phyloP scores from a whole-genome alignment of 1,140 invertebrate species.

The Aporrectodea caliginosa region DNA sequence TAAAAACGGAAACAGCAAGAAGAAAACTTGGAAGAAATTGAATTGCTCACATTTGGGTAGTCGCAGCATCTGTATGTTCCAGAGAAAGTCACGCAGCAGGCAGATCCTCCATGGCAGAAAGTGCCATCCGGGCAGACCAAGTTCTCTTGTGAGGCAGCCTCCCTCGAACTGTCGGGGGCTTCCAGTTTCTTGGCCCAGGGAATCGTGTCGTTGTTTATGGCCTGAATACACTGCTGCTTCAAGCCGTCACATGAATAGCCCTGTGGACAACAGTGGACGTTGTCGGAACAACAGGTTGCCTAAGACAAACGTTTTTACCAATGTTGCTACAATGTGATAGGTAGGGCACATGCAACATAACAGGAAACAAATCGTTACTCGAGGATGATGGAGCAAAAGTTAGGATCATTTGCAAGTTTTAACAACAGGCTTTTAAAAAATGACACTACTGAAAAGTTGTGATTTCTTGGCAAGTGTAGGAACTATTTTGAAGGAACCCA shows the following conservation, averaged over 20 bases:
- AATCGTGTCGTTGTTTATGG: neutral
- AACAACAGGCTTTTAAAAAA: too few relatives aligned
- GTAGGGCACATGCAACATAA: too few relatives aligned
- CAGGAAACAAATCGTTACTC: too few relatives aligned
- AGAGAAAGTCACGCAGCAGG: neutral
- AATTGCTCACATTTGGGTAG: neutral
- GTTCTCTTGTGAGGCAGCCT: neutral
- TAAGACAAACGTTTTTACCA: too few relatives aligned
- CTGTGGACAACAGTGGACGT: neutral
- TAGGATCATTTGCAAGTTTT: too few relatives aligned
- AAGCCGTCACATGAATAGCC: neutral
- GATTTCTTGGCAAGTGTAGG: too few relatives aligned
- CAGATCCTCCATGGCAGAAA: neutral
- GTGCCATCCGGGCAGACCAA: neutral
- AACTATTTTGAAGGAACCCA: too few relatives aligned
- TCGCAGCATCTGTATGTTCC: neutral
- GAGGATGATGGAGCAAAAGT: too few relatives aligned
- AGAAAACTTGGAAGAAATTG: too few relatives aligned
- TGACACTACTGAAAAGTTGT: too few relatives aligned
- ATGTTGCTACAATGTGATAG: too few relatives aligned
- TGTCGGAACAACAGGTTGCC: neutral
- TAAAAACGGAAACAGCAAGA: too few relatives aligned
- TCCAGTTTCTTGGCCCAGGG: neutral
- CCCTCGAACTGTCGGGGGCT: neutral
- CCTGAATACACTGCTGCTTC: neutral